These are phyloP conservation scores for Himalopsyche phryganea DNA, from an alignment of 1,140 invertebrate genomes.

Conservation along the genomic window DNA sequence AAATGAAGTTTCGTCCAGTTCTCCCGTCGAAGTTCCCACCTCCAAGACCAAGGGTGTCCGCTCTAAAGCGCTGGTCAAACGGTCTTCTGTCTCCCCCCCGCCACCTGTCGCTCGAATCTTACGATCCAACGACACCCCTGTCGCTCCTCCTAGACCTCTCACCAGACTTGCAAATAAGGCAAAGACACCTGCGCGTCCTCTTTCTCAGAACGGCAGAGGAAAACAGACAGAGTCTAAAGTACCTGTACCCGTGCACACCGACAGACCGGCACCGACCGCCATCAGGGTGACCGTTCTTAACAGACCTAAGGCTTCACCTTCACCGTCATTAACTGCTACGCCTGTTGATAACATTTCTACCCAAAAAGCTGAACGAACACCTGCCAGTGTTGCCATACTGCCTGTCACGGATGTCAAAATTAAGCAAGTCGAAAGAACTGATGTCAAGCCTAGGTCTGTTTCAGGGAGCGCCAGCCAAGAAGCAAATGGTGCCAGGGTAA, in stretches of 20 bases:
- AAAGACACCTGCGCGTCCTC: conserved; percentile 4
- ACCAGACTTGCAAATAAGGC: conserved; percentile 38
- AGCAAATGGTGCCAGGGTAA: conserved; percentile 17
- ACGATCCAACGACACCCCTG: conserved; percentile 43
- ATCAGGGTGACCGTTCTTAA: conserved; percentile 16
- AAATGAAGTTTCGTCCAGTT: conserved; percentile 58
- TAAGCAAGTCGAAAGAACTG: conserved; percentile 15
- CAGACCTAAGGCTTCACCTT: conserved; percentile 9
- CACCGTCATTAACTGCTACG: too few relatives aligned
- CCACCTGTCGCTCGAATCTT: conserved; percentile 40
- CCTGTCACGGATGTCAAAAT: conserved; percentile 2
- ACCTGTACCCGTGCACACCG: conserved; percentile 20
- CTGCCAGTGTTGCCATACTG: too few relatives aligned
- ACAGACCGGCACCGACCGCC: conserved; percentile 5
- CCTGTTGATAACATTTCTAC: too few relatives aligned
- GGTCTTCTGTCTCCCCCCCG: conserved; percentile 31
- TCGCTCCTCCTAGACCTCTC: conserved; percentile 37
- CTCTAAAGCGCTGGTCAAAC: conserved; percentile 25
- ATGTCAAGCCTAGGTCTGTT: conserved; percentile 18
- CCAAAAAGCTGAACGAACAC: too few relatives aligned
- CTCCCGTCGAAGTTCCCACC: conserved; percentile 42
- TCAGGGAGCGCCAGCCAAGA: not conserved
- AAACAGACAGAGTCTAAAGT: conserved; percentile 23
- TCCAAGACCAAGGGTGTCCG: conserved; percentile 36
- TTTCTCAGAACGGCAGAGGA: not conserved